Base-by-base conservation (phyloP, 2,113 vertebrate species). In the Ceyx melanurus region DNA sequence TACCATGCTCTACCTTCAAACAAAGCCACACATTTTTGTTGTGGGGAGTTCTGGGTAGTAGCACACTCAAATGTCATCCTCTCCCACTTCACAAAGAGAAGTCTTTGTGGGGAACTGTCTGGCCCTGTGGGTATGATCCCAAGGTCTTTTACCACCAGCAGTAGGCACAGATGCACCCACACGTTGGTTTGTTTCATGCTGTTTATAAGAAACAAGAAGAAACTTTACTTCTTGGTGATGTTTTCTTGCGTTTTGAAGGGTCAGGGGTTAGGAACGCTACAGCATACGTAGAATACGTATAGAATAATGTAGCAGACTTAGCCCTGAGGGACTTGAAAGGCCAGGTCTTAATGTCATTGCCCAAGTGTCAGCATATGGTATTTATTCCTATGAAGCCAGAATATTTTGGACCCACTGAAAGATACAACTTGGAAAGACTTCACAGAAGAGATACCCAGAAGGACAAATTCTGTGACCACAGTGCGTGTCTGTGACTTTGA, bases 51-150 rank as follows among this genome's bases (percentile, higher is more conserved):
- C 3, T 26, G 60, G 45, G 65, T n/a, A 43, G 33, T 20, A 64
- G 62, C 60, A 17, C 0, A 0, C n/a, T 65, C 74, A 22, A 13
- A 8, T 1, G 0, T 4, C 29, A 11, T 5, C 20, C 15, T 11
- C 45, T 70, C 31, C 15, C 6, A 8, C 45, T 68, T 29, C 17
- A 42, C 21, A 14, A 19, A 6, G 42, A 42, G 57, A 9, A 29
- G 9, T 15, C 15, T 9, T 3, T 37, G n/a, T 8, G 8, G 57
- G 60, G 26, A 53, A 18, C 8, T 4, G 12, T 1, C 50, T 56
- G 43, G 10, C 51, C 29, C 14, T 23, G n/a, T 33, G 28, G 15
- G 31, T 33, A 3, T 15, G n/a, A 37, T 19, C 42, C 35, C 46
- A 22, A 16, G 61, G 4, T 11, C 42, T 68, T 11, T 48, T 50